A percentile compares a stretch with the other conserved stretches of the same genome.
Evolutionary conservation across 2,888 invertebrate genomes (phyloP).

Genomic region (Stenichneumon culpator): DNA sequence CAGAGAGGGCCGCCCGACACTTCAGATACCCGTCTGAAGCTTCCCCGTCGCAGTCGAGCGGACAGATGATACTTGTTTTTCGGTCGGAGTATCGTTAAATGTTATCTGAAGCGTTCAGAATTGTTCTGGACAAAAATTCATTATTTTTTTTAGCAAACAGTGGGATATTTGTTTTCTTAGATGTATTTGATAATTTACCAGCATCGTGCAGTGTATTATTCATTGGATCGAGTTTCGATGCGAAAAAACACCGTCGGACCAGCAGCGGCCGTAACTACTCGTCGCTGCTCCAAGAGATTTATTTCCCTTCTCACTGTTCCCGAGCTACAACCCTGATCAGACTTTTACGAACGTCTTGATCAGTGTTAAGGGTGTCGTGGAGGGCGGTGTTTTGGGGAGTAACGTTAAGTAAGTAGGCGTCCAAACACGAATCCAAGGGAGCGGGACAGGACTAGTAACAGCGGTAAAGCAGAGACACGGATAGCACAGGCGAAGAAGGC

Average conservation of each 20-base stretch:
- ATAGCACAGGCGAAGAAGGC: constrained; percentile 45
- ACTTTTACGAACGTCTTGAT: constrained; percentile 53
- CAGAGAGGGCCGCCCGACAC: constrained; percentile 76
- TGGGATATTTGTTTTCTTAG: background rate
- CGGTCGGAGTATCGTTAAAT: constrained; percentile 17
- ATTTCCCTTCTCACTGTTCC: background rate
- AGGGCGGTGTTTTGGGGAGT: constrained; percentile 49
- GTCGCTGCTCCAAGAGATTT: background rate
- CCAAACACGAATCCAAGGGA: constrained; percentile 77
- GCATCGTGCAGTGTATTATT: background rate
- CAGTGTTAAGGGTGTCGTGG: constrained; percentile 28
- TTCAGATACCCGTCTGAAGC: constrained; percentile 33
- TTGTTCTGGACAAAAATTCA: background rate
- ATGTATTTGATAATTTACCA: background rate
- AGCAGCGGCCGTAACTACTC: background rate
- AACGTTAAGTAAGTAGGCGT: constrained; percentile 78
- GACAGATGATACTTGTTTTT: constrained; percentile 25
- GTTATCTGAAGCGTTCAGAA: background rate
- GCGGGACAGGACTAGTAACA: constrained; percentile 63
- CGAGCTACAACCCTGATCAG: constrained; percentile 71
- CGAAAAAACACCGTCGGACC: background rate
- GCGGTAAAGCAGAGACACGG: constrained; percentile 53
- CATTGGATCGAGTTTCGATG: background rate
- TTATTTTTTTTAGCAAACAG: background rate
- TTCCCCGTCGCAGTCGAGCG: constrained; percentile 31